Base-by-base conservation (phyloP, 2,797 vertebrate species). In the Rhinichthys osculus region DNA sequence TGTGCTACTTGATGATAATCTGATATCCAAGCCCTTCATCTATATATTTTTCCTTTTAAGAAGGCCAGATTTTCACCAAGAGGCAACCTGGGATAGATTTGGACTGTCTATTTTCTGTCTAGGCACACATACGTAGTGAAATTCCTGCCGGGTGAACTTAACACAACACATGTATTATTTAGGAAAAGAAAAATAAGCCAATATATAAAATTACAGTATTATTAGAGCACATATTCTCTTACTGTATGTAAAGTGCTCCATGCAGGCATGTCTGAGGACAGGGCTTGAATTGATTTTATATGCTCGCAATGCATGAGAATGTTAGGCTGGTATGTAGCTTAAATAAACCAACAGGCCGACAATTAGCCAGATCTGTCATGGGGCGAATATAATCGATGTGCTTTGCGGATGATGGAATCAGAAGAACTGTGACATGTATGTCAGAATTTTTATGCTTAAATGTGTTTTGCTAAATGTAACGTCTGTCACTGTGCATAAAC, bases 1-100 rank as follows among this genome's bases (percentile, higher is more conserved):
- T 89, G 89, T 92, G 93, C 93, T 93, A 93, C 94, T 95, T 95
- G 92, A 94, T 93, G 95, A 94, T 95, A 95, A 96, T 96, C 94
- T 94, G 94, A 95, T 93, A 92, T 93, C 92, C 92, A 92, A 93
- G 91, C 91, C 91, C 89, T 80, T 90, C 89, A 50, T 92, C 91
- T 93, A 86, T 92, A 87, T 93, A 87, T 94, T 93, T 93, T 94
- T 88, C 90, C 27, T 92, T 91, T 90, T 92, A 89, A 92, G 92
- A 90, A 92, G 90, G 88, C 91, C 78, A 92, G 88, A 87, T 89
- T 89, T 92, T 92, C 90, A 83, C 90, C 87, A 87, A 88, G 88
- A 90, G 83, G 86, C 88, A 91, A 89, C 86, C 91, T 93, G 92
- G 94, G 85, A 93, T 94, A 88, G 85, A 94, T 94, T 95, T 93